Base-by-base conservation (phyloP, 2,888 invertebrate genomes). In the Celastrina argiolus region DNA sequence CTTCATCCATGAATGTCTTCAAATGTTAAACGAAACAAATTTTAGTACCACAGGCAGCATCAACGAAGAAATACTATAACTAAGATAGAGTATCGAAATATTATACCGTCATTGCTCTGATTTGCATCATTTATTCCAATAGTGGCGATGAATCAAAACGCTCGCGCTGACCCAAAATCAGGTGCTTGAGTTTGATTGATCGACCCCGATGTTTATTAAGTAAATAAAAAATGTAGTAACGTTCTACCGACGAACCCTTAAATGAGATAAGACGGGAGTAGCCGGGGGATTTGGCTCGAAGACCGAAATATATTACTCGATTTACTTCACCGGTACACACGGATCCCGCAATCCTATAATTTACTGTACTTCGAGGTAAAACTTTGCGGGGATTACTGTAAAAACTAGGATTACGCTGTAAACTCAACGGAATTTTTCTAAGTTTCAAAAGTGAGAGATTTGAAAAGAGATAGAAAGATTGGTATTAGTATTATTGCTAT, bases 271-370 rank as follows among this genome's bases (percentile, higher is more conserved):
- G 18, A 36, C 59, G 34, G 18, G 28, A 56, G 28, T 56, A 61
- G 61, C 39, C 61, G 5, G 36, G 61, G 61, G 61, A 61, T 61
- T 61, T 39, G 61, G 36, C 36, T 39, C 22, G 58, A 58, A 58
- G 16, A 59, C 59, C 61, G 34, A 61, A 61, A 61, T 61, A 61
- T 61, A 61, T 61, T 61, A 61, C 61, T 61, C 61, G 61, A 61
- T 61, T 61, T 39, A 61, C 61, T 59, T 31, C 59, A 2, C 36
- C 36, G 61, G 61, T 61, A 8, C 36, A 61, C 61, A 61, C 61
- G 36, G 22, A 36, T 22, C 22, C 22, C 39, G 26, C 14, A 61
- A 61, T 61, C 61, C 61, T 61, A 18, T 61, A 61, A 61, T 39
- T 61, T 61, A 61, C 61, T 26, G 26, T 56, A 26, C 56, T 45